Conservation (phyloP, 1,140 invertebrate genomes). For the Belonocnema kinseyi region DNA sequence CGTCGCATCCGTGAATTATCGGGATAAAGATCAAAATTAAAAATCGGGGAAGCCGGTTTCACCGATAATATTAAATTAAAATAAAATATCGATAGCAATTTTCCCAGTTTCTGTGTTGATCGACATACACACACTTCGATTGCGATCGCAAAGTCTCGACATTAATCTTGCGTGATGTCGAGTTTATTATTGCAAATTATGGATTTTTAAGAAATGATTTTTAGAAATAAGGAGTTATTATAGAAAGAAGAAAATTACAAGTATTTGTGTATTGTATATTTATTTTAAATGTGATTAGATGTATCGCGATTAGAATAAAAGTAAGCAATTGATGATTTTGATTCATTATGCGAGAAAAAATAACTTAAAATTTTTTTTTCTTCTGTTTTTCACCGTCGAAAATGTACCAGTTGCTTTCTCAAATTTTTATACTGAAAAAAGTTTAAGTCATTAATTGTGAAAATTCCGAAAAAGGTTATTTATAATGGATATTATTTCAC, state of each 20-base stretch:
- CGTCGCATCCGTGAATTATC: slow-evolving; percentile 30
- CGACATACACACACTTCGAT: slow-evolving; percentile 18
- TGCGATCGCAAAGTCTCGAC: not conserved
- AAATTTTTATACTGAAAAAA: too few species aligned
- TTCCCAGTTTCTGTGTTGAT: slow-evolving; percentile 13
- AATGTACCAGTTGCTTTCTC: too few species aligned
- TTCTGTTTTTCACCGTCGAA: too few species aligned
- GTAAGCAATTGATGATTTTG: not conserved
- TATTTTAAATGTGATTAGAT: not conserved
- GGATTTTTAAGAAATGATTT: too few species aligned
- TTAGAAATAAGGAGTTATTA: not conserved
- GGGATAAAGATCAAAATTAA: slow-evolving; percentile 23
- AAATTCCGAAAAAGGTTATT: too few species aligned
- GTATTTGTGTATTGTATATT: not conserved
- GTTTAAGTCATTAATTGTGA: too few species aligned
- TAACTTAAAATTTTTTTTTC: too few species aligned
- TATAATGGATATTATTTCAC: too few species aligned
- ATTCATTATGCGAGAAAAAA: too few species aligned
- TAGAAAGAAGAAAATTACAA: slow-evolving; percentile 10
- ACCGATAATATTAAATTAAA: slow-evolving; percentile 28
- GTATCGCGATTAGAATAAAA: not conserved
- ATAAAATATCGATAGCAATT: slow-evolving; percentile 23
- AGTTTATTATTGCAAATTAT: too few species aligned
- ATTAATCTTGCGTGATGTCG: too few species aligned
- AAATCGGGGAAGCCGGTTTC: slow-evolving; percentile 17